Percentiles rank a stretch among this genome's conserved stretches.
Evolutionary conservation across 2,888 invertebrate species (phyloP).

Genomic region (Cremastobaeus sp.): DNA sequence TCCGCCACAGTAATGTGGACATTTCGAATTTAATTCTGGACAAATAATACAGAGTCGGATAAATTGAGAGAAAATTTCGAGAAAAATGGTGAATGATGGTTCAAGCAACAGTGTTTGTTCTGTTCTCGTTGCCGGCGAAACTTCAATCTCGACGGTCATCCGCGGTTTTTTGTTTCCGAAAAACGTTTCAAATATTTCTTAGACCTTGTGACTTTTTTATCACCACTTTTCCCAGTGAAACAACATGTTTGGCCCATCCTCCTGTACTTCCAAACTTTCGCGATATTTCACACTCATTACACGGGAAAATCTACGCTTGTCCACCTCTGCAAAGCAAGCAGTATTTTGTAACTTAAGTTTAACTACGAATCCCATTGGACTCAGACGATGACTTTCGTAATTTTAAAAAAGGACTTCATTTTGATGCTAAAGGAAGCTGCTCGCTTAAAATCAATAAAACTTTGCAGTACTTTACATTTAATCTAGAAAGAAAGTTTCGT

Average conservation of each 20-base stretch:
- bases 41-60: too few species aligned
- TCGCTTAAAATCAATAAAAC: conserved; percentile 35
- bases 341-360: conserved; percentile 45
- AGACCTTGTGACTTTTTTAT: conserved; percentile 44
- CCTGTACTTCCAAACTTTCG: conserved; percentile 35
- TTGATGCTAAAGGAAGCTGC: conserved; percentile 17
- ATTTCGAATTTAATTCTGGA: too few species aligned
- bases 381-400: conserved; percentile 27
- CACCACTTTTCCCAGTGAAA: conserved; percentile 25
- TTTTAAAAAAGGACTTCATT: conserved; percentile 32
- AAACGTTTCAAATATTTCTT: conserved; percentile 46
- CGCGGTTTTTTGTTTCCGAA: conserved; percentile 34
- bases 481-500: conserved; percentile 5
- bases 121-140: conserved; percentile 19
- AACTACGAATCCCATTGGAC: conserved; percentile 44
- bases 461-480: conserved; percentile 16
- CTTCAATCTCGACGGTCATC: conserved; percentile 46
- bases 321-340: conserved; percentile 31
- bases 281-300: conserved; percentile 51
- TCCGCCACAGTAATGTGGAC: too few species aligned
- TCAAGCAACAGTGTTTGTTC: conserved; percentile 27
- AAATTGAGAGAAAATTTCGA: too few species aligned
- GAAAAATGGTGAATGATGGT: conserved; percentile 26
- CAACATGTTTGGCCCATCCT: conserved; percentile 33
- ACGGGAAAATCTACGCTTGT: conserved; percentile 43